Evolutionary conservation across 2,113 vertebrate genomes (phyloP), one percentile per base, ranked within the genome.

Genomic region (Oceanites oceanicus): DNA sequence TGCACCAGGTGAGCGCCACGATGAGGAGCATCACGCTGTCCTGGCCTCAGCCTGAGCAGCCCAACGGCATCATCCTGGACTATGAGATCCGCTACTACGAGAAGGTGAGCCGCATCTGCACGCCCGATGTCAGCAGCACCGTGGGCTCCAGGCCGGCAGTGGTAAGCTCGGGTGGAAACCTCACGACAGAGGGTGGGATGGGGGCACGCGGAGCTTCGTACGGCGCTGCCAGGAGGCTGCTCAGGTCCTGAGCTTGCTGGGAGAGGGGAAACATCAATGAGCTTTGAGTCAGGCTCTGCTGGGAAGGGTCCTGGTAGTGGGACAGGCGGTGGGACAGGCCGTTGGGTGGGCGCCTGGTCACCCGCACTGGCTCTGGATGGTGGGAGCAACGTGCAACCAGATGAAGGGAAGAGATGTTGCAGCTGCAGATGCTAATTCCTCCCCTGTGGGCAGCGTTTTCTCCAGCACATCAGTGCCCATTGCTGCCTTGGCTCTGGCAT

Each of bases 1-100:
- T 99, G 99, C 99, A 99, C 98, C 99, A 99, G 98, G 99, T 99
- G 97, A 99, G 99, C 93, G 99, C 99, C 92, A 99, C 99, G 10
- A 99, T 99, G 99, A 99, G 98, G 92, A 99, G 99, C 98, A 99
- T 99, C 98, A 99, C 99, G 0, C 96, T 99, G 84, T 99, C 99
- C 14, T 99, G 99, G 99, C 99, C 99, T 19, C 99, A 99, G 95
- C 99, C 99, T 0, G 99, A 99, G 80, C 99, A 99, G 96, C 99
- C 99, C 97, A 99, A 99, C 1, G 99, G 99, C 86, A 99, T 99
- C 98, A 99, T 99, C 96, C 98, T 99, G 96, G 99, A 99, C 97
- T 99, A 99, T 2, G 99, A 99, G 98, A 98, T 99, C 44, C 99
- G 99, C 76, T 99, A 98, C 97, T 99, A 99, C 2, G 99, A 99